Evolutionary conservation across 2,113 vertebrate species (phyloP).

Genomic region (Eublepharis macularius): DNA sequence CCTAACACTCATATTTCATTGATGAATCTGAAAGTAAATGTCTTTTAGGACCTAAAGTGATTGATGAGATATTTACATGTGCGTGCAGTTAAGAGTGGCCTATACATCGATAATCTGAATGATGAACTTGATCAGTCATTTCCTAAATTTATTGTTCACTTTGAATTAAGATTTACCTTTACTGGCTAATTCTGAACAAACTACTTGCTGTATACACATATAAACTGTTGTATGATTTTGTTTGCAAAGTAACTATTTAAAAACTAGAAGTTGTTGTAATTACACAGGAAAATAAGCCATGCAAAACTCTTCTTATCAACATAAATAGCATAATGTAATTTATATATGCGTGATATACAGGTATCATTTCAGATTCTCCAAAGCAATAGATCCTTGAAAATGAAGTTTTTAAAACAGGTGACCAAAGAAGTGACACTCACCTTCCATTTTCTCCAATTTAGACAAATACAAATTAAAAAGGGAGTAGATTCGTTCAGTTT

Average conservation of each 20-base stretch:
- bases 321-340: background rate
- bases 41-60: conserved; percentile 15
- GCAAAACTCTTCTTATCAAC: background rate
- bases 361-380: background rate
- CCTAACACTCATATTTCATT: background rate
- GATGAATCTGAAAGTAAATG: background rate
- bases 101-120: conserved; percentile 39
- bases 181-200: conserved; percentile 16
- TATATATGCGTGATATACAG: background rate
- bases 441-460: conserved; percentile 97
- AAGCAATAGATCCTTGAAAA: background rate
- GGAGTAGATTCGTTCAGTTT: conserved; percentile 95
- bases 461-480: conserved; percentile 92
- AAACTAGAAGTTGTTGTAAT: background rate
- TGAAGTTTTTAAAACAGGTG: background rate
- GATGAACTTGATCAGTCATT: background rate
- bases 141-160: background rate
- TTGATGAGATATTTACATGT: conserved; percentile 11
- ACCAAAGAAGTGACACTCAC: conserved; percentile 67
- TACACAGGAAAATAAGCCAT: conserved; percentile 27
- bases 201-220: background rate
- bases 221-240: conserved; percentile 4
- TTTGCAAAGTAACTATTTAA: background rate
- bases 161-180: background rate
- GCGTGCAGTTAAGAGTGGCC: conserved; percentile 51